Evolutionary conservation across 2,888 invertebrate species (phyloP), one percentile per base, ranked within the genome.

Genomic region (Lycia hirtaria): DNA sequence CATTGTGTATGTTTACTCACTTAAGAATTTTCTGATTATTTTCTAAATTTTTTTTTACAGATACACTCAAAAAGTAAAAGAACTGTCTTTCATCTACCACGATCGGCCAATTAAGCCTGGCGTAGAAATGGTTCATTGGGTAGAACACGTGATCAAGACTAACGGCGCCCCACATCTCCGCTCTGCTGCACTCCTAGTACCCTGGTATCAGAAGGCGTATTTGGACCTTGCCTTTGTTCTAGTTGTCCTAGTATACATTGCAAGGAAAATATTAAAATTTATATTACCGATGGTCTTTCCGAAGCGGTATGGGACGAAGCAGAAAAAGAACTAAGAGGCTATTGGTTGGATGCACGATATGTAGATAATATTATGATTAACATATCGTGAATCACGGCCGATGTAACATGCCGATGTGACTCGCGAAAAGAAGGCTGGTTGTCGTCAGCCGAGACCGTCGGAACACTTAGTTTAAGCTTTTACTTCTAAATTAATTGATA

Each of bases 161-260:
- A 37, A 65, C 0, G 83, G 83, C 2, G 83, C 82, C 0, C 68
- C 61, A 1, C 76, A 81, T 57, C 71, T 82, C 1, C 78, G 78
- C 41, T 81, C 82, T 0, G 73, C 71, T 0, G 81, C 78, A 0
- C 69, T 80, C 1, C n/a, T 59, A 37, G 54, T 78, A 14, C 72
- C 79, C 15, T 72, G 74, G 71, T 81, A 81, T 70, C 79, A 82
- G 73, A 82, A 76, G 59, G 43, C 71, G 17, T 83, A 78, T 49
- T 60, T 84, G 2, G 82, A 84, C 55, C 62, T 74, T 3, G 44
- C 20, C 9, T 6, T 59, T 0, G 4, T 64, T 10, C 15, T 65
- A 9, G 33, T 41, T 12, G 17, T 47, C 14, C 6, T 20, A 10
- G 14, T 55, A 12, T 64, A 60, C 37, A 14, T 52, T 3, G 15